Conservation (phyloP, 2,113 vertebrate species). For the Cairina moschata region DNA sequence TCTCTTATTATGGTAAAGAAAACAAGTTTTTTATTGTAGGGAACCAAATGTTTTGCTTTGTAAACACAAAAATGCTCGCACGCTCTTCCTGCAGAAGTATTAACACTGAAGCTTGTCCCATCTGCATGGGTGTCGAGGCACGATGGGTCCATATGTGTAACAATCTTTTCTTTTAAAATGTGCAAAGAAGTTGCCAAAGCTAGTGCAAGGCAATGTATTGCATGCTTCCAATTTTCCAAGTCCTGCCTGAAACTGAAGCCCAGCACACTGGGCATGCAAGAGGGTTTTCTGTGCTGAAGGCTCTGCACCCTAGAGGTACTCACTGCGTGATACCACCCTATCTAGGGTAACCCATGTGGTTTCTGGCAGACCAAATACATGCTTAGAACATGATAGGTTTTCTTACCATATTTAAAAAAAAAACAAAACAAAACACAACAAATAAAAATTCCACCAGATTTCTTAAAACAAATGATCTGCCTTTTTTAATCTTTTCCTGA, state of each 20-base stretch:
- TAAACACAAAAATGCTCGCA: background rate
- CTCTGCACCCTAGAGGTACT: background rate
- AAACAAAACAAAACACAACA: too few relatives aligned
- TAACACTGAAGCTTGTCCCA: fast-evolving
- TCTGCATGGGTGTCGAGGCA: background rate
- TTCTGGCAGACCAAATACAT: background rate
- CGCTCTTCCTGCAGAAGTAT: background rate
- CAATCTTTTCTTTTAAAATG: background rate
- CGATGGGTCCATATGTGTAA: background rate
- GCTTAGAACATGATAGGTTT: background rate
- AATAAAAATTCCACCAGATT: background rate
- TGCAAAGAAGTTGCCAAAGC: background rate
- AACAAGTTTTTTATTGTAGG: background rate
- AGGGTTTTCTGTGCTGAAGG: background rate
- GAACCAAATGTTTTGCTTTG: background rate
- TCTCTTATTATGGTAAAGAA: background rate
- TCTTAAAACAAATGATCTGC: slow-evolving; percentile 23
- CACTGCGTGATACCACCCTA: background rate
- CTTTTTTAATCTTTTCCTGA: slow-evolving; percentile 41
- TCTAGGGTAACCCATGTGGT: fast-evolving
- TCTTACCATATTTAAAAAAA: background rate
- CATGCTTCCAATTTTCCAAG: background rate
- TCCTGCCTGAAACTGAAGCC: background rate
- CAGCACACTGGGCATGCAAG: fast-evolving
- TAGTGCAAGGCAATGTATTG: fast-evolving